Evolutionary conservation across 1,140 invertebrate genomes (phyloP).

Genomic region (Brachionus asplanchnoidis): DNA sequence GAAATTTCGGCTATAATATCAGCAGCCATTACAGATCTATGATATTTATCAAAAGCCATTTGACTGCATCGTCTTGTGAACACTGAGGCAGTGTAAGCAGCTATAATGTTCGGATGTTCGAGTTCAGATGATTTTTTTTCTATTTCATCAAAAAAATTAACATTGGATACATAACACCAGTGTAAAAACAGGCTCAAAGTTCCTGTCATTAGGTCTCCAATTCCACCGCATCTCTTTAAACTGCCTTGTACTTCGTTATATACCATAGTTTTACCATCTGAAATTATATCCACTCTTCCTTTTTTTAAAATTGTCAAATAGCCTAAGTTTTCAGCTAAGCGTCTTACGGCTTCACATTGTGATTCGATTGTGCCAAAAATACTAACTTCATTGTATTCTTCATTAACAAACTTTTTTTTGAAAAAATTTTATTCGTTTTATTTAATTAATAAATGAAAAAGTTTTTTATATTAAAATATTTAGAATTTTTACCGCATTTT

Average conservation of each 20-base stretch:
- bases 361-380: background rate
- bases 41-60: conserved; percentile 69
- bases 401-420: background rate
- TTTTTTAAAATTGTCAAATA: conserved; percentile 71
- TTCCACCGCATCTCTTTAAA: conserved; percentile 84
- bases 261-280: conserved; percentile 60
- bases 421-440: background rate
- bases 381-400: background rate
- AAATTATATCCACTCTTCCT: conserved; percentile 72
- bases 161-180: conserved; percentile 65
- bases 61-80: conserved; percentile 74
- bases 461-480: background rate
- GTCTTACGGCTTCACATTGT: conserved; percentile 48
- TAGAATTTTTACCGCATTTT: conserved; percentile 54
- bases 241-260: conserved; percentile 65
- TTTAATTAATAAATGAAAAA: background rate
- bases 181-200: conserved; percentile 73
- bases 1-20: conserved; percentile 80
- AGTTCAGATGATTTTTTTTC: conserved; percentile 48
- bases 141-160: conserved; percentile 48
- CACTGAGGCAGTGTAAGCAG: conserved; percentile 73
- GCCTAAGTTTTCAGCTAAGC: background rate
- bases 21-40: conserved; percentile 73
- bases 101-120: conserved; percentile 50
- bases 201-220: conserved; percentile 87